Evolutionary conservation across 2,797 vertebrate species (phyloP).

Genomic region (Crocodylus rhombifer): DNA sequence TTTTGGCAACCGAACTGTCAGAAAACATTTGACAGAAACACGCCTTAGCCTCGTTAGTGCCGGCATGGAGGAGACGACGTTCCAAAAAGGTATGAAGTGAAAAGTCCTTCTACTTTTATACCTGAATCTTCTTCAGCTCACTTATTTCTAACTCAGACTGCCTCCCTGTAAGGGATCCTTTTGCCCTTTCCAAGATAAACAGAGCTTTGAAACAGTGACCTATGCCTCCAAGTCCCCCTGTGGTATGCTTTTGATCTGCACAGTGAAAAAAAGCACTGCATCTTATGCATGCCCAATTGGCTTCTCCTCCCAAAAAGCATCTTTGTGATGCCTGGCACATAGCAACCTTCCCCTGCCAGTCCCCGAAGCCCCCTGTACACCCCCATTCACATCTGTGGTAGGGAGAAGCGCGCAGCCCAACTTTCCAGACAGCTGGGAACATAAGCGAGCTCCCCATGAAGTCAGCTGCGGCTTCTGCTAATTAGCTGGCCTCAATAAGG

Average conservation of each 20-base stretch:
- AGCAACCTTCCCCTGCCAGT: neutral
- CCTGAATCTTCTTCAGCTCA: slow-evolving; percentile 30
- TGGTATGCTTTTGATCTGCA: neutral
- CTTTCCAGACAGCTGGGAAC: neutral
- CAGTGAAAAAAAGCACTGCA: neutral
- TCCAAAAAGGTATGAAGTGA: slow-evolving; percentile 48
- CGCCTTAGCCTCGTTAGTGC: slow-evolving; percentile 64
- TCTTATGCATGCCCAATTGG: neutral
- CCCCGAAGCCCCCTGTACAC: neutral
- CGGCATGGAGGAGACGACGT: slow-evolving; percentile 59
- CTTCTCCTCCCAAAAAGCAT: neutral
- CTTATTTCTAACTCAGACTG: neutral
- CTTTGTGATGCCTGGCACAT: neutral
- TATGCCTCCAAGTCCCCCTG: neutral
- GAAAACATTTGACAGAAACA: slow-evolving; percentile 71
- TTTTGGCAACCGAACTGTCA: slow-evolving; percentile 76
- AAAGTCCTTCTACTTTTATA: slow-evolving; percentile 51
- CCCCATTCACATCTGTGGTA: neutral
- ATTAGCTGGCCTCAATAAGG: slow-evolving; percentile 5
- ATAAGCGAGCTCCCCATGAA: neutral
- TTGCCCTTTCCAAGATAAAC: neutral
- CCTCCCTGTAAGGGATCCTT: neutral
- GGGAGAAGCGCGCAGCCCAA: neutral
- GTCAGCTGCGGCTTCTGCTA: slow-evolving; percentile 19
- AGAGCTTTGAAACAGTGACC: neutral